These are phyloP conservation scores for Ginglymostoma cirratum DNA, from an alignment of 2,113 vertebrate species.

Conservation along the genomic window DNA sequence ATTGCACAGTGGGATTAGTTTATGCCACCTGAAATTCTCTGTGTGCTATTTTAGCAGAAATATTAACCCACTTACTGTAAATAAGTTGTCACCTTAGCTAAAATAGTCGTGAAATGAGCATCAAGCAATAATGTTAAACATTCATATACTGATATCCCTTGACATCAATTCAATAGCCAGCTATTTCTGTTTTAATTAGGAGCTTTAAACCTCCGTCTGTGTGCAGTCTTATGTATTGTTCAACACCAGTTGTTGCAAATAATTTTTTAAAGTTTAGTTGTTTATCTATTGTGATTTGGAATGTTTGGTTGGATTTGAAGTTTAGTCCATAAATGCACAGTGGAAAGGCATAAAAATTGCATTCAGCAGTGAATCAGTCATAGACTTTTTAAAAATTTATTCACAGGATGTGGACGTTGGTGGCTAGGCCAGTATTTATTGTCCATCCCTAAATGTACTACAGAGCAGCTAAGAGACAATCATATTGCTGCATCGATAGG, in stretches of 20 bases:
- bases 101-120: neutral
- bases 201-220: neutral
- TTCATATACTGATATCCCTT: neutral
- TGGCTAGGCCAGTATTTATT: too few relatives aligned
- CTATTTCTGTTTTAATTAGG: neutral
- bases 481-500: too few relatives aligned
- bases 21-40: neutral
- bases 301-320: neutral
- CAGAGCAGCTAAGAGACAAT: too few relatives aligned
- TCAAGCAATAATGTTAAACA: neutral
- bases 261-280: neutral
- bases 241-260: neutral
- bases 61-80: constrained; percentile 14
- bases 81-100: neutral
- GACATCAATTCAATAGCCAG: neutral
- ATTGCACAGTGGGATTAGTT: neutral
- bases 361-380: neutral
- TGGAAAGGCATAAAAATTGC: neutral
- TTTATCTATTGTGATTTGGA: neutral
- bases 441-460: too few relatives aligned
- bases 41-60: neutral
- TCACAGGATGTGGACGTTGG: too few relatives aligned
- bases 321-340: neutral
- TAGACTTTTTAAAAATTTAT: too few relatives aligned
- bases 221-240: neutral